These are phyloP conservation scores for Zenarchopterus dispar DNA, from an alignment of 2,797 vertebrate species.

Conservation along the genomic window DNA sequence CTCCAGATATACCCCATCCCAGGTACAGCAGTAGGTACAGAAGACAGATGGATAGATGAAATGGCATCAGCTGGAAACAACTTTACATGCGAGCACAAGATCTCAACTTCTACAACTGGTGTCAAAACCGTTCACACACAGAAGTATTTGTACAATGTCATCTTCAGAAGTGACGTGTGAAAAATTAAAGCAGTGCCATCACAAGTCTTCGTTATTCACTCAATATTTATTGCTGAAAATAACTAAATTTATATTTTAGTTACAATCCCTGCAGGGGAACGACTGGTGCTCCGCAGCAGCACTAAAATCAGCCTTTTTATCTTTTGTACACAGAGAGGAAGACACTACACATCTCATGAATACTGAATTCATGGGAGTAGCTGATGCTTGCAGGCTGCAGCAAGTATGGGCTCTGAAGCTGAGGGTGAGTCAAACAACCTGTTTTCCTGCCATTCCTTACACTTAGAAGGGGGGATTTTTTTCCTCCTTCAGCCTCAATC, in stretches of 20 bases:
- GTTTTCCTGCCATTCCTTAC: conserved; percentile 17
- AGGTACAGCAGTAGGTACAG: too few species aligned
- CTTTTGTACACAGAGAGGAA: conserved; percentile 44
- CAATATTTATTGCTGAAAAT: conserved; percentile 77
- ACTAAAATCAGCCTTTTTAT: conserved; percentile 36
- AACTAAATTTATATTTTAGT: conserved; percentile 63
- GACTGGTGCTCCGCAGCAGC: conserved; percentile 44
- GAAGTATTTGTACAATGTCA: not conserved
- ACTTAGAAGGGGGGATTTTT: conserved; percentile 19
- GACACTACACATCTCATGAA: conserved; percentile 34
- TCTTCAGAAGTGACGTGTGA: not conserved
- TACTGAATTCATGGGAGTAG: conserved; percentile 37
- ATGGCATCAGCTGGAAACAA: too few species aligned
- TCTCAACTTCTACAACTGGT: too few species aligned
- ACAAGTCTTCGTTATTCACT: conserved; percentile 62
- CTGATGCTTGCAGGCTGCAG: conserved; percentile 29
- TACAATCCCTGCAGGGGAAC: conserved; percentile 68
- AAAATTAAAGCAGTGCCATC: conserved; percentile 21
- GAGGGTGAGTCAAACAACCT: conserved; percentile 24
- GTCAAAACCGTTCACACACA: not conserved
- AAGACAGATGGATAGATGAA: too few species aligned
- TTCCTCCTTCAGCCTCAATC: not conserved
- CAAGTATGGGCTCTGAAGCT: conserved; percentile 25
- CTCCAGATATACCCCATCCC: too few species aligned
- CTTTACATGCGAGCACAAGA: too few species aligned